Conservation (phyloP, 1,140 invertebrate genomes). For the Micrasema minimum region DNA sequence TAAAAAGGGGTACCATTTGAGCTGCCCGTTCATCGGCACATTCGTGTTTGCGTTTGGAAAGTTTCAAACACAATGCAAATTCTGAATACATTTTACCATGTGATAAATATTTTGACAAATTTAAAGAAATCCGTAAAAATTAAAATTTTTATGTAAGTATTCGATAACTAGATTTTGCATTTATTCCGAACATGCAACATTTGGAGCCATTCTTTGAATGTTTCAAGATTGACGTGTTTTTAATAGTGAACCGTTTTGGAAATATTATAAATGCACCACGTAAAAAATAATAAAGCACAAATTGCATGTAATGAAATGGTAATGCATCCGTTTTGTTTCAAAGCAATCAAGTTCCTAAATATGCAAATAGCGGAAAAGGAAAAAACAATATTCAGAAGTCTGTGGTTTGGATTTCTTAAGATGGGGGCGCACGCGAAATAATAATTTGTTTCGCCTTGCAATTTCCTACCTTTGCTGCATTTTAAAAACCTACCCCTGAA, state of each 20-base stretch:
- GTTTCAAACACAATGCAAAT: too few relatives aligned
- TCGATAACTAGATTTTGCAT: too few relatives aligned
- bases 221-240: slow-evolving; percentile 7
- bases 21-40: too few relatives aligned
- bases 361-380: slow-evolving; percentile 39
- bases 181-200: slow-evolving; percentile 2
- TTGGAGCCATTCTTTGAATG: slow-evolving; percentile 9
- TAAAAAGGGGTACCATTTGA: too few relatives aligned
- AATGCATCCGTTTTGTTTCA: slow-evolving; percentile 49
- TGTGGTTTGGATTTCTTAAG: slow-evolving; percentile 31
- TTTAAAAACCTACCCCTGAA: slow-evolving; percentile 26
- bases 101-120: too few relatives aligned
- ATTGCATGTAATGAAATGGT: slow-evolving; percentile 51
- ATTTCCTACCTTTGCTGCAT: neutral
- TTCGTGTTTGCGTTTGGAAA: too few relatives aligned
- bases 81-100: too few relatives aligned
- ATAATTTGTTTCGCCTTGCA: slow-evolving; percentile 38
- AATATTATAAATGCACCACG: slow-evolving; percentile 25
- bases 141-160: too few relatives aligned
- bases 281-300: slow-evolving; percentile 32
- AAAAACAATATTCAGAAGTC: slow-evolving; percentile 27
- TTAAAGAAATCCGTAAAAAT: too few relatives aligned
- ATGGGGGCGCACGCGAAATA: slow-evolving; percentile 38
- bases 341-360: slow-evolving; percentile 47
- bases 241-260: slow-evolving; percentile 7